These are phyloP conservation scores for Watsonalla binaria DNA, from an alignment of 2,888 invertebrate genomes.

Conservation along the genomic window DNA sequence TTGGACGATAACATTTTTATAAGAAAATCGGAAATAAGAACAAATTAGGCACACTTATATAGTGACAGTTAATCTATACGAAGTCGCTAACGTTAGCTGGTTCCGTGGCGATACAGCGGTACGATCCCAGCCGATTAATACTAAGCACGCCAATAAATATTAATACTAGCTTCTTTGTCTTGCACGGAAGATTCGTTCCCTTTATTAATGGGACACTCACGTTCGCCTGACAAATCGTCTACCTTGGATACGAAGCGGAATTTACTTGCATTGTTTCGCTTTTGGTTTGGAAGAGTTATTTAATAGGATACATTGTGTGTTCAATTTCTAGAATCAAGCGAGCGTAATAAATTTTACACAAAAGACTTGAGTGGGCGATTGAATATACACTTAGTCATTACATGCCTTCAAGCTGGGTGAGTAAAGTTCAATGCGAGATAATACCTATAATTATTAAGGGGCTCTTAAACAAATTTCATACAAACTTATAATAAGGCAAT, in stretches of 20 bases:
- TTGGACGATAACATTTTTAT: background rate
- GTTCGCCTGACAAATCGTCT: slow-evolving; percentile 64
- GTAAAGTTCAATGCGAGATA: too few species aligned
- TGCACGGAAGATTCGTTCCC: slow-evolving; percentile 65
- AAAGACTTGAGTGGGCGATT: background rate
- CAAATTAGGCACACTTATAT: slow-evolving; percentile 63
- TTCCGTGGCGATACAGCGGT: slow-evolving; percentile 56
- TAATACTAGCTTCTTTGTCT: slow-evolving; percentile 74
- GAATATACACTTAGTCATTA: too few species aligned
- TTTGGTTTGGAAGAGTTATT: background rate
- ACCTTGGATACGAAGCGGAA: slow-evolving; percentile 28
- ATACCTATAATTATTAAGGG: too few species aligned
- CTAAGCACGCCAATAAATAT: slow-evolving; percentile 77
- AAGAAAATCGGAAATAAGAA: slow-evolving; percentile 29
- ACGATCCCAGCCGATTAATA: slow-evolving; percentile 73
- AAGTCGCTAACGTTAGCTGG: slow-evolving; percentile 34
- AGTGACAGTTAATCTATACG: slow-evolving; percentile 69
- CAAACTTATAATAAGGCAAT: too few species aligned
- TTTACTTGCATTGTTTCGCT: slow-evolving; percentile 3
- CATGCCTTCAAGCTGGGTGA: too few species aligned
- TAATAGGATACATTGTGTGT: background rate
- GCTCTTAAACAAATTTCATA: too few species aligned
- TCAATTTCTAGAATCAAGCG: too few species aligned
- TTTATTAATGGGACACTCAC: slow-evolving; percentile 70
- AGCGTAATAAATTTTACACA: too few species aligned